These are phyloP conservation scores for Nymphalis io DNA, from an alignment of 1,140 invertebrate species.

Conservation along the genomic window DNA sequence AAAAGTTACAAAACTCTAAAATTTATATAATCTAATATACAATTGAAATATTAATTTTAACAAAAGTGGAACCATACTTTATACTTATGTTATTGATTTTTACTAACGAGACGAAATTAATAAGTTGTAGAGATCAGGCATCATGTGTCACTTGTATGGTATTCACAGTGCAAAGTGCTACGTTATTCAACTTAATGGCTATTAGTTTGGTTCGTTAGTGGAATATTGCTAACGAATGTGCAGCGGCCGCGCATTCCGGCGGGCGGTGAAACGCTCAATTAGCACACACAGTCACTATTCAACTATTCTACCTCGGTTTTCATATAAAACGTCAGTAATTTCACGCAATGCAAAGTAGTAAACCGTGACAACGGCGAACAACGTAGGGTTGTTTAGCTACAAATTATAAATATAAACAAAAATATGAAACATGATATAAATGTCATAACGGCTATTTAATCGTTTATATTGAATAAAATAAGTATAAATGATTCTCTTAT, in stretches of 20 bases:
- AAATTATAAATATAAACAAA: not conserved
- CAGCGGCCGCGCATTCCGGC: constrained; percentile 61
- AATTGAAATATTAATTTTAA: too few species aligned
- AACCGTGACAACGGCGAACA: constrained; percentile 37
- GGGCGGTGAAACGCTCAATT: constrained; percentile 72
- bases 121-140: constrained; percentile 49
- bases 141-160: constrained; percentile 58
- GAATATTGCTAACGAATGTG: constrained; percentile 79
- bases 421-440: too few species aligned
- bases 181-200: constrained; percentile 78
- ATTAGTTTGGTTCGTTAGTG: constrained; percentile 78
- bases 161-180: constrained; percentile 69
- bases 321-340: constrained; percentile 62
- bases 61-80: not conserved
- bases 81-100: constrained; percentile 18
- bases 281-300: constrained; percentile 47
- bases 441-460: not conserved
- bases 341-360: constrained; percentile 49
- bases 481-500: not conserved
- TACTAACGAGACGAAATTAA: constrained; percentile 27
- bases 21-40: not conserved
- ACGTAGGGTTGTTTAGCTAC: constrained; percentile 13
- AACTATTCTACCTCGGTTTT: constrained; percentile 54
- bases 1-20: not conserved
- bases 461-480: not conserved